Evolutionary conservation across 1,140 invertebrate species (phyloP).

Genomic region (Rhagoletis zephyria): DNA sequence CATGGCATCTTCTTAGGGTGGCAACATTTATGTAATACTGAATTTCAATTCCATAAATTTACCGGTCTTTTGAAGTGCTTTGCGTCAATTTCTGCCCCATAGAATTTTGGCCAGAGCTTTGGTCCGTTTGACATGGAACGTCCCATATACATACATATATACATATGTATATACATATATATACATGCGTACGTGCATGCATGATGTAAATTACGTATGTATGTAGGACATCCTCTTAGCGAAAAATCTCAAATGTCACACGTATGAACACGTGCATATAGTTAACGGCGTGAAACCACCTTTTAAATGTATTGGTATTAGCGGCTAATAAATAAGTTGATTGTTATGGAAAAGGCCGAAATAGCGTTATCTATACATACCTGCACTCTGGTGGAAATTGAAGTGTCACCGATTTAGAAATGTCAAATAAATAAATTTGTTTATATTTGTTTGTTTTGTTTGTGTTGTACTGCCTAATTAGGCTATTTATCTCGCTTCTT

Average conservation of each 20-base stretch:
- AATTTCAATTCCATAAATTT: no score
- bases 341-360: background rate
- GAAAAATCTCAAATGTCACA: background rate
- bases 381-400: background rate
- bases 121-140: no score
- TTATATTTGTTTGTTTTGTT: background rate
- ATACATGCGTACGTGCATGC: no score
- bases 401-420: background rate
- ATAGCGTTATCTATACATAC: background rate
- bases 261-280: background rate
- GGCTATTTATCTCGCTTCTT: background rate
- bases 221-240: no score
- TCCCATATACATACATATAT: no score
- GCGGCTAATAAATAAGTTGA: background rate
- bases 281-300: background rate
- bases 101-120: no score
- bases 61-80: no score
- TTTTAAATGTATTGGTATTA: background rate
- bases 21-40: no score
- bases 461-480: background rate
- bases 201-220: no score
- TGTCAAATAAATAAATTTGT: background rate
- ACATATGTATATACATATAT: no score
- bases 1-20: no score
- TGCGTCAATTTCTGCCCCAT: no score